These are phyloP conservation scores for Paramormyrops hopkinsi DNA, from an alignment of 2,797 vertebrate genomes.

Conservation along the genomic window DNA sequence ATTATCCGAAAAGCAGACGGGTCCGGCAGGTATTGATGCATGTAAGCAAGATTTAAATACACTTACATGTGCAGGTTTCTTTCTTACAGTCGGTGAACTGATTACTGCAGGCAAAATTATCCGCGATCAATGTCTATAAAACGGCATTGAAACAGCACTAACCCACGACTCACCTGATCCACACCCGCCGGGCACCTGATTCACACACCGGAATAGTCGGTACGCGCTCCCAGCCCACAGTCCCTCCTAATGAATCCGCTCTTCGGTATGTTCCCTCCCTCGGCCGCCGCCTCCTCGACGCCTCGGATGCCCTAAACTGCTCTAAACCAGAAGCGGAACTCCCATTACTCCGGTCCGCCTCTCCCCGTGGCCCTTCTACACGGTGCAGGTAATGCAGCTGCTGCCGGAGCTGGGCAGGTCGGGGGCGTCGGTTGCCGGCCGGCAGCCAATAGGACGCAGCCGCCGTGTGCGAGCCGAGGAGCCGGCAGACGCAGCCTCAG, in stretches of 20 bases:
- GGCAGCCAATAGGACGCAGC: not conserved
- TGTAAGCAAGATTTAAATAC: not conserved
- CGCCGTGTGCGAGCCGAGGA: not conserved
- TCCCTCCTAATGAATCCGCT: not conserved
- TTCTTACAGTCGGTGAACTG: not conserved
- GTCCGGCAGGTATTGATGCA: not conserved
- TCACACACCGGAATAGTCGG: not conserved
- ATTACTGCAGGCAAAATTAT: not conserved
- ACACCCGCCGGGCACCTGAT: not conserved
- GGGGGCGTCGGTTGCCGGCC: not conserved
- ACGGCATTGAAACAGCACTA: not conserved
- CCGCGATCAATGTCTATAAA: not conserved
- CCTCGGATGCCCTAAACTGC: not conserved
- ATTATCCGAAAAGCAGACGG: not conserved
- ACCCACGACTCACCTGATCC: not conserved
- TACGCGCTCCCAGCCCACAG: not conserved
- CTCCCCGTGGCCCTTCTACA: not conserved
- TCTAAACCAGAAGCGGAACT: not conserved
- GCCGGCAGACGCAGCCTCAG: not conserved
- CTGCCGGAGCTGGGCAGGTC: not conserved
- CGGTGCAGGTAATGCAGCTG: not conserved
- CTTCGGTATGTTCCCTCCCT: not conserved
- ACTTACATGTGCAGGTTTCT: not conserved
- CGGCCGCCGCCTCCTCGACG: not conserved
- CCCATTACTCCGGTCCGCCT: not conserved